Evolutionary conservation across 2,888 invertebrate genomes (phyloP).

Genomic region (Papilio protenor): DNA sequence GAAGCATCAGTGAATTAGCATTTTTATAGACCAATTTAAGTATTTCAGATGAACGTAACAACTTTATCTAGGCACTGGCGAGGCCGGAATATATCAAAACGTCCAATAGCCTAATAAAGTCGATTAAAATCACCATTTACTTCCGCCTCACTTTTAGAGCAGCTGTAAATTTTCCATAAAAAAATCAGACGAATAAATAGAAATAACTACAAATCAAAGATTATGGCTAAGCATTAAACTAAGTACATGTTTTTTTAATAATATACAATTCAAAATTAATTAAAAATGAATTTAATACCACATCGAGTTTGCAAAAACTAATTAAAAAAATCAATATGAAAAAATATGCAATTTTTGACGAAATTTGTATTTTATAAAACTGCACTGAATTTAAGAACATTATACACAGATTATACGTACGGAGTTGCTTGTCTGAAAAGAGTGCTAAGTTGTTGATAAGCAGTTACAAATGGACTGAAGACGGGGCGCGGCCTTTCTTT

Average conservation of each 20-base stretch:
- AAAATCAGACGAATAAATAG: not conserved
- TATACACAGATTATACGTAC: not conserved
- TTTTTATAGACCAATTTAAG: conserved; percentile 52
- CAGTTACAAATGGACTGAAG: conserved; percentile 43
- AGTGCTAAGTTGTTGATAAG: conserved; percentile 39
- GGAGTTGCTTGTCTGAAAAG: conserved; percentile 2
- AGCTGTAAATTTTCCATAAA: not conserved
- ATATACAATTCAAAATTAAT: not conserved
- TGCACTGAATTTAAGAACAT: not conserved
- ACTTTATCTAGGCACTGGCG: conserved; percentile 41
- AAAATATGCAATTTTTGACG: not conserved
- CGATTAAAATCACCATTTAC: not conserved
- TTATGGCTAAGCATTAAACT: not conserved
- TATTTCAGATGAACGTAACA: conserved; percentile 50
- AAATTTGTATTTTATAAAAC: not conserved
- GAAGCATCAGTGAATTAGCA: conserved; percentile 51
- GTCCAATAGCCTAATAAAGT: conserved; percentile 14
- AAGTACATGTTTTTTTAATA: not conserved
- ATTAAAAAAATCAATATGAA: too few relatives aligned
- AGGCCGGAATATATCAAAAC: conserved; percentile 32
- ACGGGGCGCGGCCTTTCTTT: conserved; percentile 57
- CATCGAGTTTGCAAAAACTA: not conserved
- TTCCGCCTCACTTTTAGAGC: conserved; percentile 3
- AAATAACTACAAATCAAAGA: not conserved
- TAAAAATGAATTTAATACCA: not conserved